Evolutionary conservation across 2,113 vertebrate genomes (phyloP).

Genomic region (Monopterus albus): DNA sequence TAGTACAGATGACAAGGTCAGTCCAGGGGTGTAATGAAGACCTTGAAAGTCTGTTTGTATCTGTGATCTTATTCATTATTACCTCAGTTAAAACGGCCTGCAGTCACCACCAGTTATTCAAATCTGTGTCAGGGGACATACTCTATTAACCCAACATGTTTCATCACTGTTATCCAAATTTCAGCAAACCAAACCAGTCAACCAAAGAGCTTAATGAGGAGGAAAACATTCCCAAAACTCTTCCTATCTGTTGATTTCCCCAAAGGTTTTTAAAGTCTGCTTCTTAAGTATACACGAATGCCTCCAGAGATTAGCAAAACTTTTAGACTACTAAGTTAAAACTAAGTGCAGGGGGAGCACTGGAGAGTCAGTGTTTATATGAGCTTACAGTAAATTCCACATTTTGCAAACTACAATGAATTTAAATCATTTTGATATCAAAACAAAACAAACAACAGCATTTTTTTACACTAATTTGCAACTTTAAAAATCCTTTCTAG

Average conservation of each 20-base stretch:
- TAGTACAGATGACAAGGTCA: slow-evolving; percentile 11
- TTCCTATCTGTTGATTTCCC: slow-evolving; percentile 67
- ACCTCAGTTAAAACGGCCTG: slow-evolving; percentile 13
- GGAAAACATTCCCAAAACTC: slow-evolving; percentile 47
- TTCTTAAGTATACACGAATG: slow-evolving; percentile 22
- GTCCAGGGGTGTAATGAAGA: slow-evolving; percentile 10
- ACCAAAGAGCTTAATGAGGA: slow-evolving; percentile 32
- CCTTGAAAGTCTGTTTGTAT: slow-evolving; percentile 16
- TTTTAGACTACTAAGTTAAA: too few species aligned
- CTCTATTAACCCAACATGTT: slow-evolving; percentile 25
- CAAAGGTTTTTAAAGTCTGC: slow-evolving; percentile 29
- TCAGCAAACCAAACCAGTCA: slow-evolving; percentile 24
- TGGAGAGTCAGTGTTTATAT: neutral
- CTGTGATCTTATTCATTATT: slow-evolving; percentile 22
- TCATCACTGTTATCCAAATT: slow-evolving; percentile 46
- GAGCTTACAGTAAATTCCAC: too few species aligned
- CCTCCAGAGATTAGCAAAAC: slow-evolving; percentile 26
- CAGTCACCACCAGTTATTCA: slow-evolving; percentile 9
- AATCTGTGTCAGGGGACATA: slow-evolving; percentile 35
- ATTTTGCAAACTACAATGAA: too few species aligned
- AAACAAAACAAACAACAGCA: too few species aligned
- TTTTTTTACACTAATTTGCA: too few species aligned
- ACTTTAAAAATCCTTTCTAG: too few species aligned
- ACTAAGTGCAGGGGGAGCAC: neutral
- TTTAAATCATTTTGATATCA: too few species aligned